Conservation (phyloP, 2,888 invertebrate species). For the Camponotus fellah region DNA sequence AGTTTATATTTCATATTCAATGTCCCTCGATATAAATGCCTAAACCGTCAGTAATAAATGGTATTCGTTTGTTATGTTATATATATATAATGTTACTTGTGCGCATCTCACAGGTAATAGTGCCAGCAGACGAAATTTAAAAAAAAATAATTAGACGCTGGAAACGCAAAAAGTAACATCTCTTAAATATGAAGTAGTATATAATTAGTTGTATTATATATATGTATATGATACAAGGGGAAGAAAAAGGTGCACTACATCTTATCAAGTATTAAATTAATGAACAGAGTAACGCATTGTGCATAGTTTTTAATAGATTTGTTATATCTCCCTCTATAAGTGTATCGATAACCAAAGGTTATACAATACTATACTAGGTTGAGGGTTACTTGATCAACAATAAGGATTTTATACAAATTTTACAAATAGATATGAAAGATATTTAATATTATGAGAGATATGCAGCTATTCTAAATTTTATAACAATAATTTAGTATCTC, state of each 20-base stretch:
- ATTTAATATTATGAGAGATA: conserved; percentile 1
- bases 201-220: conserved; percentile 57
- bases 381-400: conserved; percentile 22
- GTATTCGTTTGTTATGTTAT: conserved; percentile 54
- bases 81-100: conserved; percentile 39
- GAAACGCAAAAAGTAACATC: conserved; percentile 47
- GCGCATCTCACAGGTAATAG: conserved; percentile 30
- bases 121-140: conserved; percentile 59
- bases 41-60: conserved; percentile 21
- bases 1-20: conserved; percentile 53
- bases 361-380: not conserved
- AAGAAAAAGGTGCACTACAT: conserved; percentile 51
- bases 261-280: conserved; percentile 25
- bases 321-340: conserved; percentile 1
- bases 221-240: conserved; percentile 43
- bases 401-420: conserved; percentile 40
- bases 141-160: conserved; percentile 40
- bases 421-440: conserved; percentile 39
- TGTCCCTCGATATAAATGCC: conserved; percentile 53
- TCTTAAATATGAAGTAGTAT: conserved; percentile 74
- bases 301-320: conserved; percentile 24
- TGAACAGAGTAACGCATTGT: not conserved
- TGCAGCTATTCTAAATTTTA: conserved; percentile 11
- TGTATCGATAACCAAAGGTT: not conserved
- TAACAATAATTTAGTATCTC: conserved; percentile 36